Base-by-base conservation (phyloP, 2,113 vertebrate species). In the Passer domesticus region DNA sequence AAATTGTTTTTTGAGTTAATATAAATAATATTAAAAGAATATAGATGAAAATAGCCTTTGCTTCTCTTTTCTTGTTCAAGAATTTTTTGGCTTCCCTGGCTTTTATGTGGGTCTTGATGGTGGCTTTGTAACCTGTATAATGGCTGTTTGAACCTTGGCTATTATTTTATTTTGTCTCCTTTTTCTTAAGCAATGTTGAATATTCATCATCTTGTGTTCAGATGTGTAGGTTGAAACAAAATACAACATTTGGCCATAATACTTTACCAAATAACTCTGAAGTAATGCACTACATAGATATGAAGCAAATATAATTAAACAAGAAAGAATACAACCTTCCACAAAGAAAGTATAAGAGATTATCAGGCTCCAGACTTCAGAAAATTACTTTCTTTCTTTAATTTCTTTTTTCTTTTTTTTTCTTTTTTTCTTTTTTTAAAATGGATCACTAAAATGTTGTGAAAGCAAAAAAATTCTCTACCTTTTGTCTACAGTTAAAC, bases 81-180 rank as follows among this genome's bases (percentile, higher is more conserved):
- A 96, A 75, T 68, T 96, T 97, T 69, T 97, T 98, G 28, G 88
- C 93, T 77, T 98, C 98, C 7, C 93, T 88, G 75, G 95, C 93
- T 96, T 98, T 97, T 83, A 97, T 58, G 95, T 97, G 7, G 74
- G 92, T 80, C 96, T 97, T 39, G 94, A 84, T 44, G 94, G 82
- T 30, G 98, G 98, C 84, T 98, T 99, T 25, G 98, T 98, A 87
- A 98, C 96, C 75, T 98, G 98, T 83, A 98, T 95, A 76, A 97
- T 52, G 10, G 98, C 95, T 62, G 95, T 97, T 95, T 98, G 97
- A 90, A 98, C 98, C 86, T 62, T 96, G 60, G 97, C 96, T 98
- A 98, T 97, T 52, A 98, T 97, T 93, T 98, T 98, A 91, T 96
- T 98, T 90, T 98, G 97, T 66, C 97, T 98, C 78, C 95, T 98